Conservation (phyloP, 1,140 invertebrate genomes). For the Aleiodes sp. region DNA sequence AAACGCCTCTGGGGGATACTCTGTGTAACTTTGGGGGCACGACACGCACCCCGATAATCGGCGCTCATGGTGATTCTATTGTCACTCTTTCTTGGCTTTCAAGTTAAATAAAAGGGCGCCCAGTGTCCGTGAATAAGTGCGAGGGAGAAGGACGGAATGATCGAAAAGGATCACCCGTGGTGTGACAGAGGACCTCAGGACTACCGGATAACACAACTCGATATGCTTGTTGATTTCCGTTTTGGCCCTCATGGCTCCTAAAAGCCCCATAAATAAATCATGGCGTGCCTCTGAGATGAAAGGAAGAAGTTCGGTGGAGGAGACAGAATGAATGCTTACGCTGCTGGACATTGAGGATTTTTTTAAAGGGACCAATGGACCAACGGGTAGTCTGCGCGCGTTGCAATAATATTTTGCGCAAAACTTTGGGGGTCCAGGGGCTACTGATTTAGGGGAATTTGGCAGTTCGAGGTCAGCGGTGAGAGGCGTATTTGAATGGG, state of each 20-base stretch:
- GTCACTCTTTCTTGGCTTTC: constrained; percentile 20
- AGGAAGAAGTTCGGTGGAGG: neutral
- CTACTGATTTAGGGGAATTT: neutral
- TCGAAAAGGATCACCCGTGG: constrained; percentile 16
- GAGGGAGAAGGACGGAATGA: neutral
- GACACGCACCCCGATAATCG: constrained; percentile 44
- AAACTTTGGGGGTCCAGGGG: neutral
- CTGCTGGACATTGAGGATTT: neutral
- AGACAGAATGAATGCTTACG: neutral
- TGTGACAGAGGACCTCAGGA: neutral
- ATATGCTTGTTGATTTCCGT: constrained; percentile 8
- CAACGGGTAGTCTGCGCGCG: constrained; percentile 13
- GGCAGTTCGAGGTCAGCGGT: neutral
- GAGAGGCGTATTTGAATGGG: neutral
- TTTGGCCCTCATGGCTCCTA: constrained; percentile 1
- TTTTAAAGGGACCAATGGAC: neutral
- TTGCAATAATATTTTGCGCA: constrained; percentile 37
- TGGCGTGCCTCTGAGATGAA: constrained; percentile 24
- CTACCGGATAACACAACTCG: constrained; percentile 7
- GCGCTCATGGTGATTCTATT: constrained; percentile 41
- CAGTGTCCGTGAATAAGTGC: neutral
- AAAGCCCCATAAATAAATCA: constrained; percentile 36
- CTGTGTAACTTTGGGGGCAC: constrained; percentile 27
- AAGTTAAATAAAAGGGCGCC: neutral
- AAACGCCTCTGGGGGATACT: constrained; percentile 14